These are phyloP conservation scores for Aphrocallistes beatrix DNA, from an alignment of 37 sponge, comb jelly and placozoan species.

Conservation along the genomic window DNA sequence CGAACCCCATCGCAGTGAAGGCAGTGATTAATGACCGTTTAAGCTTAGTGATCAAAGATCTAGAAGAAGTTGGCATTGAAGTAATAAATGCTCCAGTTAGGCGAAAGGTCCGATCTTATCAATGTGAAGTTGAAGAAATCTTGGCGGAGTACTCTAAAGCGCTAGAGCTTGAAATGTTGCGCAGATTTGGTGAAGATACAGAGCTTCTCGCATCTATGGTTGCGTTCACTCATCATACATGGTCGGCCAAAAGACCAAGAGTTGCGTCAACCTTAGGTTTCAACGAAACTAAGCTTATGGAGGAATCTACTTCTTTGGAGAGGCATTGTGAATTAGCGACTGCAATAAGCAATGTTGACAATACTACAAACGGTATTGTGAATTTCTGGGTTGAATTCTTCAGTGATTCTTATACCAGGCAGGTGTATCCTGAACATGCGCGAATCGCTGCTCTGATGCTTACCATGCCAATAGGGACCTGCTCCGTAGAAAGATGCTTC, in stretches of 20 bases:
- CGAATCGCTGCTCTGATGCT: neutral
- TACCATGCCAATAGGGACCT: neutral
- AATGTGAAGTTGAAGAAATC: neutral
- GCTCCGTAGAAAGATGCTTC: neutral
- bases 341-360: neutral
- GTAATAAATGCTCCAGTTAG: too few species aligned
- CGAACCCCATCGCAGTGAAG: neutral
- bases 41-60: neutral
- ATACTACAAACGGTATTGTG: neutral
- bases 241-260: neutral
- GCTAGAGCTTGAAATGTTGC: neutral
- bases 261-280: neutral
- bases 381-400: neutral
- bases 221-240: neutral
- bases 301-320: neutral
- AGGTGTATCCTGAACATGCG: neutral
- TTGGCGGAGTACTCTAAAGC: neutral
- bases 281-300: neutral
- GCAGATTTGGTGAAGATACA: neutral
- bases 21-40: neutral
- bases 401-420: neutral
- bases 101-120: neutral
- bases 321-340: neutral
- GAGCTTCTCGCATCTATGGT: neutral
- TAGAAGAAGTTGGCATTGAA: too few species aligned